Percentiles rank a stretch among this genome's conserved stretches.
Evolutionary conservation across 1,140 invertebrate genomes (phyloP).

Genomic region (Nephila pilipes): DNA sequence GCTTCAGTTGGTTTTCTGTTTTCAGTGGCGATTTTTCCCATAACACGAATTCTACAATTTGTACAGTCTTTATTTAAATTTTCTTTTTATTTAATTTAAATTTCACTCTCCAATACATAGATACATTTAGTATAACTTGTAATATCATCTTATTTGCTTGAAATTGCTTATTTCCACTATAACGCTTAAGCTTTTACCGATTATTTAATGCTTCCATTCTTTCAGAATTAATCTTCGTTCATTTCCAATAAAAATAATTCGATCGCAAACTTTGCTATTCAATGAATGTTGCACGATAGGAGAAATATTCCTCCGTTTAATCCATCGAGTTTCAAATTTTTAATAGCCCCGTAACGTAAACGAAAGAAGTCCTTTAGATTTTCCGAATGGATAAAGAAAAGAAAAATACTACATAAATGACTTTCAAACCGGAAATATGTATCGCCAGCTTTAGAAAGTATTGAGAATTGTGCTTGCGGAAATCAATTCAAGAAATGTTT

Average conservation of each 20-base stretch:
- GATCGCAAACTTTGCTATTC: neutral
- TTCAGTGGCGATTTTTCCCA: too few relatives aligned
- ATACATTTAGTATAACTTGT: too few relatives aligned
- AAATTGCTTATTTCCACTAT: too few relatives aligned
- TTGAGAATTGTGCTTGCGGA: neutral
- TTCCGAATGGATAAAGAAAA: neutral
- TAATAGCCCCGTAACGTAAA: neutral
- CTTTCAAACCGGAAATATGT: conserved; percentile 29
- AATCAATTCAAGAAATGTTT: neutral
- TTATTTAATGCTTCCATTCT: too few relatives aligned
- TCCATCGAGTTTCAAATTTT: neutral
- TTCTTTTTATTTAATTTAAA: too few relatives aligned
- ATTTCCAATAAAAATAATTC: neutral
- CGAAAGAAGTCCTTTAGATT: neutral
- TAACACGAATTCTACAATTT: too few relatives aligned
- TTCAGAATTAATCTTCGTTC: too few relatives aligned
- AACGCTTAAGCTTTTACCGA: too few relatives aligned
- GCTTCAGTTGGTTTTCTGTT: too few relatives aligned
- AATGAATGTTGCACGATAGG: neutral
- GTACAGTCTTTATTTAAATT: too few relatives aligned
- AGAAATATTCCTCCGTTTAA: neutral
- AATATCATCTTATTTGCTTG: too few relatives aligned
- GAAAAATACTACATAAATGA: neutral
- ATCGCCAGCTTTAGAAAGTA: neutral
- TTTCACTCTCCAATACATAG: too few relatives aligned